A percentile compares a stretch with the other conserved stretches of the same genome.
Conservation (phyloP, 2,113 vertebrate species). For the Alces alces region DNA sequence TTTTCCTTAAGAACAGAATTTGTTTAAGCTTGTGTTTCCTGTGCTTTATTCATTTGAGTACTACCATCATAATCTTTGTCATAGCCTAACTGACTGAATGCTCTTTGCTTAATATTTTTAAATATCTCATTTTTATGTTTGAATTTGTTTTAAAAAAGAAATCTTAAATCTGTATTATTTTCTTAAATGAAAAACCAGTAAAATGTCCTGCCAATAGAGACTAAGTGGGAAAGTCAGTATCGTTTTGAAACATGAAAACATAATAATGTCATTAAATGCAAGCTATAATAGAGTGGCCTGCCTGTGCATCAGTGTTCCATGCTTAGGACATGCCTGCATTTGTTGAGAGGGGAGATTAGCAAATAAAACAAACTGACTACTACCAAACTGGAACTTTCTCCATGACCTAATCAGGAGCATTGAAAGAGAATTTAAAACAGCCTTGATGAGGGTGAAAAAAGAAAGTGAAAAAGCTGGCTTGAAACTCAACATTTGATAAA, state of each 20-base stretch:
- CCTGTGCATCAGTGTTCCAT: neutral
- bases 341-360: constrained; percentile 17
- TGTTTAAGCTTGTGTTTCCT: neutral
- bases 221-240: neutral
- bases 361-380: neutral
- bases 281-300: neutral
- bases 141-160: constrained; percentile 13
- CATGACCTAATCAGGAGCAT: neutral
- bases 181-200: neutral
- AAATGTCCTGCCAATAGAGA: neutral
- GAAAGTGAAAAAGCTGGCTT: neutral
- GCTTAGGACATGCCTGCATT: neutral
- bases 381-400: neutral
- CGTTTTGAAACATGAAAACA: neutral
- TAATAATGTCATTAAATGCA: neutral
- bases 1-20: neutral
- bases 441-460: neutral
- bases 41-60: neutral
- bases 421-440: neutral
- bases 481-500: neutral
- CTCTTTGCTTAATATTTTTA: neutral
- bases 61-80: neutral
- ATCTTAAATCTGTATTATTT: neutral
- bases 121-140: neutral
- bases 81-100: neutral